Evolutionary conservation across 2,113 vertebrate species (phyloP).

Genomic region (Pycnonotus jocosus): DNA sequence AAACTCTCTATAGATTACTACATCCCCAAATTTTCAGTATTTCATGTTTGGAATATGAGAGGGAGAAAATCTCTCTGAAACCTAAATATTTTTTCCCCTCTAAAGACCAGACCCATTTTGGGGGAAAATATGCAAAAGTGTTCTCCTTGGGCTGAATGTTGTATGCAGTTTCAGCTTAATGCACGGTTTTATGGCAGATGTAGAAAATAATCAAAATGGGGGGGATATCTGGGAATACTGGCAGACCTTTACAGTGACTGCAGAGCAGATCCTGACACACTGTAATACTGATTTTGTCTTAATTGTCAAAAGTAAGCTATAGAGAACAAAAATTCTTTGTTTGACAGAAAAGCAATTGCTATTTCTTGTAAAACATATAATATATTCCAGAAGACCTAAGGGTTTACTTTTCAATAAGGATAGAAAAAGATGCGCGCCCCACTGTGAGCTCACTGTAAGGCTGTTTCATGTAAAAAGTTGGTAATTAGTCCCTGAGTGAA

Average conservation of each 20-base stretch:
- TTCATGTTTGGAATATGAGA: slow-evolving; percentile 45
- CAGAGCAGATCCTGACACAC: slow-evolving; percentile 19
- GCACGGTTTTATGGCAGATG: not conserved
- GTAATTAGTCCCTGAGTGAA: slow-evolving; percentile 99
- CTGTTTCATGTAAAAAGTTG: slow-evolving; percentile 90
- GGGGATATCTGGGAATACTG: not conserved
- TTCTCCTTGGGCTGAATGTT: slow-evolving; percentile 33
- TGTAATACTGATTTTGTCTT: slow-evolving; percentile 28
- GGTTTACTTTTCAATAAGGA: slow-evolving; percentile 86
- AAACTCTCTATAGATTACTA: slow-evolving; percentile 36
- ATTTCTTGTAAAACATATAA: slow-evolving; percentile 82
- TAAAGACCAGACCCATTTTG: slow-evolving; percentile 49
- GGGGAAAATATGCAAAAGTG: slow-evolving; percentile 48
- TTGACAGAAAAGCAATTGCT: slow-evolving; percentile 45
- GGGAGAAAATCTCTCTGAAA: slow-evolving; percentile 23
- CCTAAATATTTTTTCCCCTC: slow-evolving; percentile 44
- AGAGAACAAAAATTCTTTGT: slow-evolving; percentile 32
- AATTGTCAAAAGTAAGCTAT: slow-evolving; percentile 61
- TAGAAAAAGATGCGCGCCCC: slow-evolving; percentile 69
- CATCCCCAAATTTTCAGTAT: not conserved
- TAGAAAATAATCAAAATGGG: not conserved
- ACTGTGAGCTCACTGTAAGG: slow-evolving; percentile 75
- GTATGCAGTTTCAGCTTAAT: slow-evolving; percentile 30
- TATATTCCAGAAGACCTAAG: slow-evolving; percentile 90
- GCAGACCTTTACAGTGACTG: not conserved